Base-by-base conservation (phyloP, 1,140 invertebrate species). In the Platyscapa corneri region DNA sequence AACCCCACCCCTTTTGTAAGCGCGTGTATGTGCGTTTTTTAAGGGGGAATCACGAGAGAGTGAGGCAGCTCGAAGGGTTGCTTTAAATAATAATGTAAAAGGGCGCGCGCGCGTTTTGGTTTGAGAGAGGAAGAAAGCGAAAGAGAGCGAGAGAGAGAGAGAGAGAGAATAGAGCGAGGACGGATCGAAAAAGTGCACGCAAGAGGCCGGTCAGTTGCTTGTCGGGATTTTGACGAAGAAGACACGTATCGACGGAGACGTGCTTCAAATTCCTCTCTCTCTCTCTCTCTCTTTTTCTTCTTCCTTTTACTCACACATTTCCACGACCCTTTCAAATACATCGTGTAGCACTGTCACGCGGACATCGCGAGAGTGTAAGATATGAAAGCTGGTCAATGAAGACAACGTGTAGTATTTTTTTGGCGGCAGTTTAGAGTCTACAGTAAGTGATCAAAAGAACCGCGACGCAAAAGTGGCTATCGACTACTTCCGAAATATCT, bases 61-160 rank as follows among this genome's bases (percentile, higher is more conserved):
- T 49, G 39, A 64, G 14, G 42, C 18, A 32, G 42, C 86, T 90
- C 89, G 92, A 93, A 93, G 92, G 92, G 92, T 93, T 93, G 92
- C 91, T 93, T 93, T 93, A 92, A 92, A 92, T 92, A 92, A 93
- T 91, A 92, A 92, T 92, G 90, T 84, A 79, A 84, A 76, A 76
- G 72, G 65, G 82, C 82, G 82, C 64, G 60, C 42, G 78, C 46
- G 53, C 34, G 32, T 49, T 42, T 72, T 3, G 8, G 76, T n/a
- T 49, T 27, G 65, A 72, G 65, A 53, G 60, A 79, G 46, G 42
- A 34, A 27, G 56, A 75, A 83, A 84, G 56, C 60, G 86, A 14
- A 39, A 77, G 46, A 77, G 53, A 72, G 81, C 75, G 37, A 83
- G 49, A 70, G 56, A 74, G 64, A 56, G 60, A 34, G 53, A 70